These are phyloP conservation scores for Pherbina coryleti DNA, from an alignment of 2,888 invertebrate species.

Conservation along the genomic window DNA sequence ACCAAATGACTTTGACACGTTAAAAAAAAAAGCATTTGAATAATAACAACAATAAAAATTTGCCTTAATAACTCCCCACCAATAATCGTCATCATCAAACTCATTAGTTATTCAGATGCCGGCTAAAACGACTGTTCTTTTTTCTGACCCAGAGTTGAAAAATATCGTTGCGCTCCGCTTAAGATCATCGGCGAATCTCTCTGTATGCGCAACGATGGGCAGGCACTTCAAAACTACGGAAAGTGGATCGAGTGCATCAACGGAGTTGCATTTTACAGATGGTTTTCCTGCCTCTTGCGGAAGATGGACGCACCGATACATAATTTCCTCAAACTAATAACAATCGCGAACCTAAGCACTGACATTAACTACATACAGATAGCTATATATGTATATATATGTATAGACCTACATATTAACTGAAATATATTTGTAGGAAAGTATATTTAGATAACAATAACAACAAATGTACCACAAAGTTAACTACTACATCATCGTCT, in stretches of 20 bases:
- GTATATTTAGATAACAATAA: not conserved
- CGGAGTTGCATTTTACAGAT: not conserved
- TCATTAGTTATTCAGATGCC: too few relatives aligned
- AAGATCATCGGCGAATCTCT: too few relatives aligned
- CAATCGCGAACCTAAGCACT: not conserved
- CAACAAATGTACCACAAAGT: slow-evolving; percentile 2
- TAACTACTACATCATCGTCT: not conserved
- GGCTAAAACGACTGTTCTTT: too few relatives aligned
- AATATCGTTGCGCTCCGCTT: too few relatives aligned
- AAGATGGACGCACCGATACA: not conserved
- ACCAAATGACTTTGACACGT: too few relatives aligned
- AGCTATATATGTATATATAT: not conserved
- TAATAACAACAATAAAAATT: too few relatives aligned
- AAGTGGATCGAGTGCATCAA: not conserved
- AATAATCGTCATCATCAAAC: too few relatives aligned
- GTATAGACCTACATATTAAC: not conserved
- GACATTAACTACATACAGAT: not conserved
- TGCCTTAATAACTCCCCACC: too few relatives aligned
- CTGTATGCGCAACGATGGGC: too few relatives aligned
- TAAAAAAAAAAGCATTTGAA: too few relatives aligned
- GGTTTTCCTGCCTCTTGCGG: not conserved
- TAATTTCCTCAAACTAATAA: not conserved
- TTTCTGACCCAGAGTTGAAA: too few relatives aligned
- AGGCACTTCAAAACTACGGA: not conserved
- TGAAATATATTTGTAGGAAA: not conserved